Evolutionary conservation across 2,113 vertebrate species (phyloP).

Genomic region (Larimichthys crocea): DNA sequence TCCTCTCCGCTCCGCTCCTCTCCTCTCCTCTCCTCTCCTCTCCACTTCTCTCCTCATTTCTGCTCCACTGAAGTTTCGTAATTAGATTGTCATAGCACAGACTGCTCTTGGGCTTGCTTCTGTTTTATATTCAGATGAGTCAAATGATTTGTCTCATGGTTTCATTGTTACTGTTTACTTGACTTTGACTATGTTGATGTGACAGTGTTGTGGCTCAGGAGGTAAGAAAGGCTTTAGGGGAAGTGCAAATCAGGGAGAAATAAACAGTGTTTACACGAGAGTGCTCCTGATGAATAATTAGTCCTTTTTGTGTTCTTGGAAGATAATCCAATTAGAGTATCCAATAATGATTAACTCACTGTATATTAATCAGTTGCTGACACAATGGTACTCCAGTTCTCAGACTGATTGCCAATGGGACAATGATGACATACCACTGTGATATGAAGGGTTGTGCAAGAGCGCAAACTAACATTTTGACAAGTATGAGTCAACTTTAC

Average conservation of each 20-base stretch:
- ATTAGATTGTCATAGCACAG: conserved; percentile 72
- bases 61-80: conserved; percentile 70
- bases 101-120: conserved; percentile 66
- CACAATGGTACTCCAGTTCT: conserved; percentile 47
- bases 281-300: conserved; percentile 75
- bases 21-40: conserved; percentile 4
- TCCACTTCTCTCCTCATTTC: conserved; percentile 39
- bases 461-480: background rate
- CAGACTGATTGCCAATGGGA: conserved; percentile 61
- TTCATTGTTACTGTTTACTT: conserved; percentile 75
- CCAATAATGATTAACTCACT: conserved; percentile 72
- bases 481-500: conserved; percentile 13
- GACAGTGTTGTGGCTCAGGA: conserved; percentile 69
- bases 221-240: conserved; percentile 70
- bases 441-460: conserved; percentile 11
- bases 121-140: conserved; percentile 76
- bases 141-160: conserved; percentile 73
- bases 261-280: conserved; percentile 66
- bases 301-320: conserved; percentile 71
- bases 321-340: conserved; percentile 79
- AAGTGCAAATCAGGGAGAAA: conserved; percentile 60
- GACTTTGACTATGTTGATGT: conserved; percentile 69
- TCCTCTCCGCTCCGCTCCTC: background rate
- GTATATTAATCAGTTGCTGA: conserved; percentile 69
- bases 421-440: conserved; percentile 21